phyloP scores from a whole-genome alignment of 2,113 vertebrate species.

The Telmatochromis sp. region DNA sequence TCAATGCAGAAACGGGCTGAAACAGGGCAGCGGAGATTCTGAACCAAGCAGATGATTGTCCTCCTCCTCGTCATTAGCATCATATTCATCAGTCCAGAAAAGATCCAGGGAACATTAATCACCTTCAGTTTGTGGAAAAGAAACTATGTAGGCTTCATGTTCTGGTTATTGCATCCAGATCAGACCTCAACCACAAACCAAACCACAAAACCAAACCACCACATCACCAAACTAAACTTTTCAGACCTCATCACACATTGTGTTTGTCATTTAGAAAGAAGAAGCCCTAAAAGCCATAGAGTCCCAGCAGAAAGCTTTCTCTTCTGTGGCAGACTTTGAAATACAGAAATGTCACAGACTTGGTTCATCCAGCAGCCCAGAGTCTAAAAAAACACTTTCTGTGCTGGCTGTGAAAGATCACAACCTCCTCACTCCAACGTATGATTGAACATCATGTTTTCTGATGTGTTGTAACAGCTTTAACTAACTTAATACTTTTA shows the following conservation, averaged over 20 bases:
- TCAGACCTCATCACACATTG: neutral
- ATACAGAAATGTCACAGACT: neutral
- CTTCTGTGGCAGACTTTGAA: neutral
- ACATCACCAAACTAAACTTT: neutral
- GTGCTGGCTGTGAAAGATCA: neutral
- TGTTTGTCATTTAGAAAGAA: neutral
- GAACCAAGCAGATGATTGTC: neutral
- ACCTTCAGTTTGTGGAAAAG: neutral
- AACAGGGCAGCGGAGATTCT: neutral
- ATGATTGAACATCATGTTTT: fast-evolving
- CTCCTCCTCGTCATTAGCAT: neutral
- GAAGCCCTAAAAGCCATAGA: neutral
- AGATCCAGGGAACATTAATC: neutral
- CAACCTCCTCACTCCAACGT: neutral
- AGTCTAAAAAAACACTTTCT: neutral
- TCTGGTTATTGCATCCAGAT: neutral
- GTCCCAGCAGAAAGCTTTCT: neutral
- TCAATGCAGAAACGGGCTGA: neutral
- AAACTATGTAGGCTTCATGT: neutral
- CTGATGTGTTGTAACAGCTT: neutral
- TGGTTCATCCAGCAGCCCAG: neutral
- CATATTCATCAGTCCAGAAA: neutral
- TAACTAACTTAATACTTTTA: neutral
- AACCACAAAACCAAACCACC: neutral
- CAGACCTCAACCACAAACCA: neutral